A percentile compares a stretch with the other conserved stretches of the same genome.
Conservation (phyloP, 1,140 invertebrate species). For the Cataglyphis hispanica region DNA sequence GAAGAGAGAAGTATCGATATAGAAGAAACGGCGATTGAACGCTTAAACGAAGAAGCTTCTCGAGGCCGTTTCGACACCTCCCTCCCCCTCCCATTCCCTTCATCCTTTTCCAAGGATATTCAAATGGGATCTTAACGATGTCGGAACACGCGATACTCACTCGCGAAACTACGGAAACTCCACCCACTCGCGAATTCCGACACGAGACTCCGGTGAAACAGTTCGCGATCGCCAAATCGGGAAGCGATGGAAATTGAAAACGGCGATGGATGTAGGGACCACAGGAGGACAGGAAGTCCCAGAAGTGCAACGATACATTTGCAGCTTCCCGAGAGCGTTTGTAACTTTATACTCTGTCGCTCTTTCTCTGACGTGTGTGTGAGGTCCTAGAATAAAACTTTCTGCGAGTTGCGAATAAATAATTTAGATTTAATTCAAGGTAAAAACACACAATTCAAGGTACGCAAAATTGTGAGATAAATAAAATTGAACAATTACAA, state of each 20-base stretch:
- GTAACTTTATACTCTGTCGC: neutral
- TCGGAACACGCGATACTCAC: slow-evolving; percentile 61
- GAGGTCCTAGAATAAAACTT: neutral
- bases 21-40: slow-evolving; percentile 64
- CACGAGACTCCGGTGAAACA: slow-evolving; percentile 11
- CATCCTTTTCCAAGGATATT: slow-evolving; percentile 66
- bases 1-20: slow-evolving; percentile 7
- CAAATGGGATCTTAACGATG: slow-evolving; percentile 67
- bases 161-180: slow-evolving; percentile 43
- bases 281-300: slow-evolving; percentile 13
- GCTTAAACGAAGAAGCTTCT: slow-evolving; percentile 67
- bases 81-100: slow-evolving; percentile 3
- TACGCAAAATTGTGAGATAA: neutral
- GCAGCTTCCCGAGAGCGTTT: neutral
- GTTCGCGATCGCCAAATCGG: slow-evolving; percentile 16
- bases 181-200: slow-evolving; percentile 48
- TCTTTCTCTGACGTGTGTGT: neutral
- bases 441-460: neutral
- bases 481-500: neutral
- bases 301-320: slow-evolving; percentile 24
- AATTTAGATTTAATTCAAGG: neutral
- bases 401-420: neutral
- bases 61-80: slow-evolving; percentile 67
- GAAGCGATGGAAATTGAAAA: slow-evolving; percentile 28
- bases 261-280: neutral